Evolutionary conservation across 2,888 invertebrate species (phyloP).

Genomic region (Idaea biselata): DNA sequence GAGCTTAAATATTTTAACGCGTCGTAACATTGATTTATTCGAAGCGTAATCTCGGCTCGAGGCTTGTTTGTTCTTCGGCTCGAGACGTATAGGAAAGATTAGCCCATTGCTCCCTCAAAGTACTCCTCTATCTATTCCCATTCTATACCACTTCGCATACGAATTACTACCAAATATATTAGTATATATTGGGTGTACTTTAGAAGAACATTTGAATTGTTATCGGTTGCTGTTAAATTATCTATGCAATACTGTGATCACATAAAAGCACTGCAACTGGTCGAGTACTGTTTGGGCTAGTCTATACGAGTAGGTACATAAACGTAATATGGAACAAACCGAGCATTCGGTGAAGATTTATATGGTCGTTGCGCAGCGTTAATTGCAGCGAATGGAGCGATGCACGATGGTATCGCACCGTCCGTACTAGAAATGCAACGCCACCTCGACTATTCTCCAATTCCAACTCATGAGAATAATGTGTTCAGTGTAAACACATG

Average conservation of each 20-base stretch:
- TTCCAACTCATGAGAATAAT: slow-evolving; percentile 46
- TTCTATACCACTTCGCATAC: slow-evolving; percentile 7
- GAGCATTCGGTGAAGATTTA: slow-evolving; percentile 72
- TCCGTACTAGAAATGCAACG: slow-evolving; percentile 59
- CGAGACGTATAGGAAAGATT: slow-evolving; percentile 76
- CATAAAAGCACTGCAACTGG: not conserved
- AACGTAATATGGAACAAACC: slow-evolving; percentile 58
- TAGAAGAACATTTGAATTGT: too few species aligned
- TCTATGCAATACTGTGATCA: not conserved
- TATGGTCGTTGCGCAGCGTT: slow-evolving; percentile 76
- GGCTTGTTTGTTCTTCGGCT: slow-evolving; percentile 78
- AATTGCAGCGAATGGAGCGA: slow-evolving; percentile 74
- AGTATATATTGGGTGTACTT: not conserved
- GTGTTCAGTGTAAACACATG: slow-evolving; percentile 43
- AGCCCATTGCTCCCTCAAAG: slow-evolving; percentile 57
- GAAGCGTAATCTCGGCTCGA: slow-evolving; percentile 73
- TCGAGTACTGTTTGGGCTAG: slow-evolving; percentile 33
- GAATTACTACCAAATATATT: not conserved
- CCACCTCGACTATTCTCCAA: slow-evolving; percentile 30
- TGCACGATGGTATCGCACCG: slow-evolving; percentile 69
- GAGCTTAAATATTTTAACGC: slow-evolving; percentile 80
- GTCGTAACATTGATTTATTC: slow-evolving; percentile 80
- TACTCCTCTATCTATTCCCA: slow-evolving; percentile 34
- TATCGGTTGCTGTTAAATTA: not conserved
- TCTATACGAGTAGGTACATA: slow-evolving; percentile 30